Conservation (phyloP, 2,797 vertebrate genomes). For the Acomys russatus region DNA sequence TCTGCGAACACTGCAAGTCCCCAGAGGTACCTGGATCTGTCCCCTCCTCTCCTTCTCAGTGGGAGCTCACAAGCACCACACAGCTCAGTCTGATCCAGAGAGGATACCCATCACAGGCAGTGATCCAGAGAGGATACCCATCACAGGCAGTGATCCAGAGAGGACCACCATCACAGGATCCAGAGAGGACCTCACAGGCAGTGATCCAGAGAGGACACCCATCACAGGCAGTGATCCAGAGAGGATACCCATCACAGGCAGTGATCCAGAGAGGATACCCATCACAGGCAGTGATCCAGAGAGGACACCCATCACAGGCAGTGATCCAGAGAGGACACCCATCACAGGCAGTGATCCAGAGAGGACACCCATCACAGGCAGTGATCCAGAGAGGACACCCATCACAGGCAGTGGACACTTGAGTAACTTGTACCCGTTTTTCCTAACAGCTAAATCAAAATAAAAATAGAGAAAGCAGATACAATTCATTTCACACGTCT, state of each 20-base stretch:
- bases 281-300: too few species aligned
- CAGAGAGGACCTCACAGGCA: too few species aligned
- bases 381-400: rapidly evolving
- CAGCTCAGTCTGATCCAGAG: background rate
- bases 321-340: too few species aligned
- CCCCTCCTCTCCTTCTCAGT: background rate
- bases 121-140: too few species aligned
- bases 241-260: too few species aligned
- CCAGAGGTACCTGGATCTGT: background rate
- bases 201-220: too few species aligned
- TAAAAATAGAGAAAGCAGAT: background rate
- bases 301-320: too few species aligned
- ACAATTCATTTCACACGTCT: background rate
- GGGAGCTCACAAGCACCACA: background rate
- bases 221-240: too few species aligned
- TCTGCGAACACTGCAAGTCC: background rate
- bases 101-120: rapidly evolving
- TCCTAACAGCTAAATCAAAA: background rate
- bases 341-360: too few species aligned
- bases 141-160: background rate
- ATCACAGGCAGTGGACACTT: background rate
- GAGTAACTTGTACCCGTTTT: background rate
- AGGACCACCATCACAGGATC: too few species aligned
- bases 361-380: too few species aligned
- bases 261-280: too few species aligned